Base-by-base conservation (phyloP, 2,888 invertebrate genomes). In the Andrena minutula region DNA sequence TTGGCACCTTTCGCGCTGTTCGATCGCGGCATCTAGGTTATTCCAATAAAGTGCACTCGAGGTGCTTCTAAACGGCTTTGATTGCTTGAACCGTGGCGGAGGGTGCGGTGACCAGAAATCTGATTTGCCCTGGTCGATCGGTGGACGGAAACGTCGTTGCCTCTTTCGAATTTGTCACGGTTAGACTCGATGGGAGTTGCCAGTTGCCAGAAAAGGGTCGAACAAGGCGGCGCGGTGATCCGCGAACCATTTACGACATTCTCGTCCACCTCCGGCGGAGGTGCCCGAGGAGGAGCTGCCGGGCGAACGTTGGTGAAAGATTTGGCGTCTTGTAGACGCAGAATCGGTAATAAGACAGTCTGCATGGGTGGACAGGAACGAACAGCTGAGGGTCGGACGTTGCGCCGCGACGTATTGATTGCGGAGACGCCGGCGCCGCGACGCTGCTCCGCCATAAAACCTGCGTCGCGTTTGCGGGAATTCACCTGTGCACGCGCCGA, bases 381-480 rank as follows among this genome's bases (percentile, higher is more conserved):
- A 91, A 90, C 90, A 91, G 91, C 91, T 90, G 90, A 41, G 89
- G 87, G 81, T 78, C 76, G 79, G 74, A 87, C 85, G 85, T 87
- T 85, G 86, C 86, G 86, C 85, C 83, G 74, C 78, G 74, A 75
- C 85, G 91, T 93, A 93, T 93, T 92, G 92, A 93, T 93, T 93
- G 89, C 90, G 84, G 91, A 92, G 92, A 91, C 90, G 91, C 91
- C 90, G 91, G 91, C 91, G 92, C 90, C 91, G 89, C 85, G 86
- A 86, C 90, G 89, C 84, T 83, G 81, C 79, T 65, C 70, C 83
- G 79, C 82, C 84, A 84, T 79, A 82, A 88, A 83, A 86, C 81
- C 80, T 80, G 84, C 87, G 83, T 79, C 69, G 63, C 69, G n/a
- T 73, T 81, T 76, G 69, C 78, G 73, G 73, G 66, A 82, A 83